phyloP scores from a whole-genome alignment of 2,888 invertebrate species.

The Tenthredo livida region DNA sequence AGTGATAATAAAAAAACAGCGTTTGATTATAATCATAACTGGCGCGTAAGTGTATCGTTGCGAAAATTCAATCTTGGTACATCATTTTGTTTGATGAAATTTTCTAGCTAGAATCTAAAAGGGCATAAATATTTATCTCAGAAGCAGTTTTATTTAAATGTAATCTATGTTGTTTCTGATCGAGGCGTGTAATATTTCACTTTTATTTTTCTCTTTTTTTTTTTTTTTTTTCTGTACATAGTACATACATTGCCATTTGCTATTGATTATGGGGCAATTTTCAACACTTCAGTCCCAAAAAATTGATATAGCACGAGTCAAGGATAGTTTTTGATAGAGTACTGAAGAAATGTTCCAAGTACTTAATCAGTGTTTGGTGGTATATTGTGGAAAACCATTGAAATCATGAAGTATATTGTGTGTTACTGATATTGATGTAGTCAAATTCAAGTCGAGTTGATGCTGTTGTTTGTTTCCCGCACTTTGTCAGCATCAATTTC shows the following conservation, averaged over 20 bases:
- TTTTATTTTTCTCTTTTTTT: slow-evolving; percentile 57
- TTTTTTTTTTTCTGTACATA: slow-evolving; percentile 71
- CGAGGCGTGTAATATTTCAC: slow-evolving; percentile 8
- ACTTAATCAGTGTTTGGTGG: not conserved
- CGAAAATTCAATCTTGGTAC: slow-evolving; percentile 18
- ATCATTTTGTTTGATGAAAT: not conserved
- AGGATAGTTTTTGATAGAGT: slow-evolving; percentile 3
- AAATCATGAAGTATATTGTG: slow-evolving; percentile 2
- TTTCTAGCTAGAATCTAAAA: not conserved
- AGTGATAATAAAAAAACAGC: not conserved
- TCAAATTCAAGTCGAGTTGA: not conserved
- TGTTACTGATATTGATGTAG: slow-evolving; percentile 15
- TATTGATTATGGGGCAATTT: slow-evolving; percentile 24
- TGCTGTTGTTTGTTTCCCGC: not conserved
- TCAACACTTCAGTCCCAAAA: slow-evolving; percentile 30
- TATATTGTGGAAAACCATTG: slow-evolving; percentile 3
- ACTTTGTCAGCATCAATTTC: slow-evolving; percentile 6
- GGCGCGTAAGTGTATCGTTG: not conserved
- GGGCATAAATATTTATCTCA: slow-evolving; percentile 17
- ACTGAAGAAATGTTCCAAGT: not conserved
- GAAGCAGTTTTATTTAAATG: not conserved
- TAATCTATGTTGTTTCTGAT: not conserved
- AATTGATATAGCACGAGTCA: not conserved
- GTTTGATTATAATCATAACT: not conserved
- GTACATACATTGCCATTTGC: slow-evolving; percentile 70